Conservation (phyloP, 2,113 vertebrate genomes). For the Mesoclemmys tuberculata region DNA sequence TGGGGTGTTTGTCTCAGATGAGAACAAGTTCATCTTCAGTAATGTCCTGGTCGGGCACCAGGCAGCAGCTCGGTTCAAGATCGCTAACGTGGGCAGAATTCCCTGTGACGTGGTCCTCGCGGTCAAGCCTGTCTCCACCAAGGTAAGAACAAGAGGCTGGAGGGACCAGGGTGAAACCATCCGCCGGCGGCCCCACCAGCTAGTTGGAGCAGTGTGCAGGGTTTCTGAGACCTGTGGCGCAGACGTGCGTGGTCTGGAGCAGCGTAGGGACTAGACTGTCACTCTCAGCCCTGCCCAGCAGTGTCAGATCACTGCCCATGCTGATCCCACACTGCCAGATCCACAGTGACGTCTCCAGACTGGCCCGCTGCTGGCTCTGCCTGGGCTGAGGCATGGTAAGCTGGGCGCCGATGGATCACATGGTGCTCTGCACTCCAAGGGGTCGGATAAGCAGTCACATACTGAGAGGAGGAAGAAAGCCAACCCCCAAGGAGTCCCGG, state of each 20-base stretch:
- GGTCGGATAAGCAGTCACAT: not conserved
- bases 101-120: constrained; percentile 80
- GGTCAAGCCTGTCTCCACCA: constrained; percentile 73
- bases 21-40: constrained; percentile 90
- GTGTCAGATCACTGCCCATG: not conserved
- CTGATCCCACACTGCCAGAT: not conserved
- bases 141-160: constrained; percentile 76
- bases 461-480: not conserved
- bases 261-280: not conserved
- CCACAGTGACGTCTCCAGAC: not conserved
- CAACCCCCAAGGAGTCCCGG: not conserved
- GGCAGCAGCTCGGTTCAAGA: constrained; percentile 85
- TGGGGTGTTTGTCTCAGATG: constrained; percentile 84
- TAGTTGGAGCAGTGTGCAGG: not conserved
- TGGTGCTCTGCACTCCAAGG: not conserved
- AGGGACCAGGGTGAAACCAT: not conserved
- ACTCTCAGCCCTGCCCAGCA: not conserved
- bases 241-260: not conserved
- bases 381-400: not conserved
- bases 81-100: constrained; percentile 84
- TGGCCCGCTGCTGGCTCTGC: not conserved
- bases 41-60: constrained; percentile 81
- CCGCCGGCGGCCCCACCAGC: not conserved
- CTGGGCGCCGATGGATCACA: not conserved
- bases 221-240: not conserved